phyloP scores from a whole-genome alignment of 2,113 vertebrate species.

The Tor tambroides region DNA sequence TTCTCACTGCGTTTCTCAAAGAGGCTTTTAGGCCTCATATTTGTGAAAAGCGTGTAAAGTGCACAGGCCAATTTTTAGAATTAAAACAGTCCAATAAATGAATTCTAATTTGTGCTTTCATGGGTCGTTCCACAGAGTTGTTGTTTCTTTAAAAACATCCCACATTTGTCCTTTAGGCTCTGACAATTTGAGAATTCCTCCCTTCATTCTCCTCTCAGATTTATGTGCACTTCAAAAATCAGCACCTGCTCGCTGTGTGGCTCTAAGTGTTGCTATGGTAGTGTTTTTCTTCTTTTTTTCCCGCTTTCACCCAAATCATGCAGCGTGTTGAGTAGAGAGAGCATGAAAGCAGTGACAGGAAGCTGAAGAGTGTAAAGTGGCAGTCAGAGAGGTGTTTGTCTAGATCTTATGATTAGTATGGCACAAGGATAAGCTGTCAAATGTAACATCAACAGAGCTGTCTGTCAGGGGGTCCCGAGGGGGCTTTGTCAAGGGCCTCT shows the following conservation, averaged over 20 bases:
- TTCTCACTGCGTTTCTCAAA: neutral
- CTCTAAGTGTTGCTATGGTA: constrained; percentile 45
- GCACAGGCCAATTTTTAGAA: neutral
- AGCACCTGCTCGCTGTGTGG: constrained; percentile 46
- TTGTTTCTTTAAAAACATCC: neutral
- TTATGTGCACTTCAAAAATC: constrained; percentile 45
- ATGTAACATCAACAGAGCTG: constrained; percentile 37
- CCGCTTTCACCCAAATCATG: constrained; percentile 37
- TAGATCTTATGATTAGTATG: constrained; percentile 60
- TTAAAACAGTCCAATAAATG: neutral
- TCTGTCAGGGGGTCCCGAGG: constrained; percentile 43
- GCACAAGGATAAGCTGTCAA: constrained; percentile 51
- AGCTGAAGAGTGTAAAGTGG: constrained; percentile 53
- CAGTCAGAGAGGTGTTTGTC: constrained; percentile 55
- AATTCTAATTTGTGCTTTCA: neutral
- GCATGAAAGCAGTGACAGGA: constrained; percentile 51
- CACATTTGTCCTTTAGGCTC: neutral
- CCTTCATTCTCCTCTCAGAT: constrained; percentile 31
- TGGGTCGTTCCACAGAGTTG: neutral
- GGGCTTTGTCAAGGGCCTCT: constrained; percentile 41
- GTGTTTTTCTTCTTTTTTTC: constrained; percentile 28
- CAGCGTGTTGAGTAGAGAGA: constrained; percentile 39
- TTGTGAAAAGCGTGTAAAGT: neutral
- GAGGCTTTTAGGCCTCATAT: neutral
- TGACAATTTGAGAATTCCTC: constrained; percentile 36